phyloP scores from a whole-genome alignment of 2,888 invertebrate genomes.

The Phortica magna region DNA sequence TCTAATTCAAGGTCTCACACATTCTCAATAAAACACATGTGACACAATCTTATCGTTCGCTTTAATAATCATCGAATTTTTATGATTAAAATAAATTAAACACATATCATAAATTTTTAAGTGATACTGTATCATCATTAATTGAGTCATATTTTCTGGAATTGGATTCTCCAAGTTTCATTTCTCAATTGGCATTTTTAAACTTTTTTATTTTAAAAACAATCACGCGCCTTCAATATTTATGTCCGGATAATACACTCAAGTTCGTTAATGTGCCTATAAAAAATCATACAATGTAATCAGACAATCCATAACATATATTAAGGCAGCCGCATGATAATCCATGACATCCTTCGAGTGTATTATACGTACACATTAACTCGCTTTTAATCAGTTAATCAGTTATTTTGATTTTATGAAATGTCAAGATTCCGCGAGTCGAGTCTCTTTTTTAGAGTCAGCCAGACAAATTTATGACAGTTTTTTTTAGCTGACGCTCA shows the following conservation, averaged over 20 bases:
- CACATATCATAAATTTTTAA: too few relatives aligned
- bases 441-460: conserved; percentile 25
- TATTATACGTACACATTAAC: conserved; percentile 59
- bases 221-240: neutral
- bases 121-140: neutral
- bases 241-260: neutral
- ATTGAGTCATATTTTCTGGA: neutral
- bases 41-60: too few relatives aligned
- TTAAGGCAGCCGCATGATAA: conserved; percentile 21
- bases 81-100: too few relatives aligned
- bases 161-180: neutral
- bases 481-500: neutral
- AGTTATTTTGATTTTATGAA: conserved; percentile 57
- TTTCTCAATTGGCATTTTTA: neutral
- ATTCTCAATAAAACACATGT: too few relatives aligned
- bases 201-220: neutral
- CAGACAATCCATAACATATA: too few relatives aligned
- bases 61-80: too few relatives aligned
- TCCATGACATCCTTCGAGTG: conserved; percentile 40
- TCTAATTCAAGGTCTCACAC: too few relatives aligned
- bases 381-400: conserved; percentile 66
- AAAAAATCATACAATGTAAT: too few relatives aligned
- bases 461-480: conserved; percentile 2
- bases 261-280: too few relatives aligned
- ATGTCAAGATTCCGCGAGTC: too few relatives aligned